These are phyloP conservation scores for Nibea albiflora DNA, from an alignment of 2,113 vertebrate genomes.

Conservation along the genomic window DNA sequence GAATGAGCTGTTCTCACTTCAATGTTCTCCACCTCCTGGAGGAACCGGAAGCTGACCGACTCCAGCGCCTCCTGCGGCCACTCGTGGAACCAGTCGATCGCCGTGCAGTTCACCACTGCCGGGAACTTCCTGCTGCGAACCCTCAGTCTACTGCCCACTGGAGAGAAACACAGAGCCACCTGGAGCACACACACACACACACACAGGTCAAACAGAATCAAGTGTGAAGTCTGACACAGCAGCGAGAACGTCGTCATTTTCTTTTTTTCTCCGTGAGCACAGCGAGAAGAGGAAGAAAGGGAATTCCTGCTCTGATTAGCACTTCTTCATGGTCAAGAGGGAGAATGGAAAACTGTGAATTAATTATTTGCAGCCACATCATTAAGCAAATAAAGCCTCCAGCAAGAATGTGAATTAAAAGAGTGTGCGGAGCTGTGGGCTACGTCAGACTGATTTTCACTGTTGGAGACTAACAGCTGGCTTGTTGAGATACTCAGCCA, in stretches of 20 bases:
- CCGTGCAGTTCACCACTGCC: slow-evolving; percentile 88
- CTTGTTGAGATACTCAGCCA: slow-evolving; percentile 61
- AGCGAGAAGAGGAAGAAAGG: not conserved
- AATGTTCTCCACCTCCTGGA: slow-evolving; percentile 86
- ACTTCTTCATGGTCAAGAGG: slow-evolving; percentile 42
- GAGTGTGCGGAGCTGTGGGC: slow-evolving; percentile 45
- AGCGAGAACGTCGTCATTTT: slow-evolving; percentile 5
- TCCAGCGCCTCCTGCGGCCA: slow-evolving; percentile 94
- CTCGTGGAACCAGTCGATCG: slow-evolving; percentile 94
- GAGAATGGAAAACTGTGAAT: slow-evolving; percentile 40
- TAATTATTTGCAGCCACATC: slow-evolving; percentile 63
- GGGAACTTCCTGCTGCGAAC: slow-evolving; percentile 92
- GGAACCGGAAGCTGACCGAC: slow-evolving; percentile 92
- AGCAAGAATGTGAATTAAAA: slow-evolving; percentile 61
- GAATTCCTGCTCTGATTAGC: slow-evolving; percentile 26
- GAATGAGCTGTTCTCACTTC: slow-evolving; percentile 83
- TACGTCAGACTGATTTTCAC: slow-evolving; percentile 49
- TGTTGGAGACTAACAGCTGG: slow-evolving; percentile 70
- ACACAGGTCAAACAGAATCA: slow-evolving; percentile 25
- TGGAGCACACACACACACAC: slow-evolving; percentile 59
- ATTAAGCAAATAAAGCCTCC: slow-evolving; percentile 71
- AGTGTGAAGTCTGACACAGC: slow-evolving; percentile 13
- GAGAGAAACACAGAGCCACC: slow-evolving; percentile 95
- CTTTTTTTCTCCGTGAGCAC: not conserved
- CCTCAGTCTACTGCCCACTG: slow-evolving; percentile 89